These are phyloP conservation scores for Dolichotis patagonum DNA, from an alignment of 2,113 vertebrate genomes.

Conservation along the genomic window DNA sequence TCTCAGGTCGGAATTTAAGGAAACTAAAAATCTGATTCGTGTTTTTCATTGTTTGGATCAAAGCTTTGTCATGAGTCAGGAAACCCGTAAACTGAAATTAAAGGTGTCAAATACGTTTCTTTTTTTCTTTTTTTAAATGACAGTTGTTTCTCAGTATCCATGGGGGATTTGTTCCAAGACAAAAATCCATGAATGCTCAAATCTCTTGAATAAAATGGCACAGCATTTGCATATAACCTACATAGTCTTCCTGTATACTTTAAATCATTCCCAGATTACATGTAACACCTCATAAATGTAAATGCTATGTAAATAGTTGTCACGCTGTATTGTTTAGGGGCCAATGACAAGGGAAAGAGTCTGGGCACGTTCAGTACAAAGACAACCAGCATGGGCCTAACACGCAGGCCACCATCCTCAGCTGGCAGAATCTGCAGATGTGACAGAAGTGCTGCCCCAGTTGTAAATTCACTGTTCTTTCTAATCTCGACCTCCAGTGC, in stretches of 20 bases:
- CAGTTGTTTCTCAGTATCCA: not conserved
- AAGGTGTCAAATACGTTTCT: not conserved
- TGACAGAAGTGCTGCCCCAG: not conserved
- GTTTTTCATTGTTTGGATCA: slow-evolving; percentile 7
- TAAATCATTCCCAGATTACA: not conserved
- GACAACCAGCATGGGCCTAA: not conserved
- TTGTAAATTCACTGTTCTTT: not conserved
- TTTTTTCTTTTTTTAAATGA: slow-evolving; percentile 9
- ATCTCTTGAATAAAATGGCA: not conserved
- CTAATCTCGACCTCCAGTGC: not conserved
- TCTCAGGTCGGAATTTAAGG: slow-evolving; percentile 4
- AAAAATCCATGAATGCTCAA: not conserved
- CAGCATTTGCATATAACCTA: not conserved
- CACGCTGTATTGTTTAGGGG: not conserved
- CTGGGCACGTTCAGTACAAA: not conserved
- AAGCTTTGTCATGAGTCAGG: not conserved
- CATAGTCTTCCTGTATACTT: not conserved
- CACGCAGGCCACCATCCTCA: not conserved
- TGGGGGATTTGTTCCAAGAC: not conserved
- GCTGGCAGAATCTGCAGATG: not conserved
- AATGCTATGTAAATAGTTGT: not conserved
- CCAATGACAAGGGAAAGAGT: not conserved
- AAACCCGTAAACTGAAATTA: not conserved
- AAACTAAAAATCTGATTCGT: slow-evolving; percentile 2
- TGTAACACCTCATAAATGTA: not conserved